phyloP scores from a whole-genome alignment of 2,113 vertebrate genomes.

The Antidorcas marsupialis region DNA sequence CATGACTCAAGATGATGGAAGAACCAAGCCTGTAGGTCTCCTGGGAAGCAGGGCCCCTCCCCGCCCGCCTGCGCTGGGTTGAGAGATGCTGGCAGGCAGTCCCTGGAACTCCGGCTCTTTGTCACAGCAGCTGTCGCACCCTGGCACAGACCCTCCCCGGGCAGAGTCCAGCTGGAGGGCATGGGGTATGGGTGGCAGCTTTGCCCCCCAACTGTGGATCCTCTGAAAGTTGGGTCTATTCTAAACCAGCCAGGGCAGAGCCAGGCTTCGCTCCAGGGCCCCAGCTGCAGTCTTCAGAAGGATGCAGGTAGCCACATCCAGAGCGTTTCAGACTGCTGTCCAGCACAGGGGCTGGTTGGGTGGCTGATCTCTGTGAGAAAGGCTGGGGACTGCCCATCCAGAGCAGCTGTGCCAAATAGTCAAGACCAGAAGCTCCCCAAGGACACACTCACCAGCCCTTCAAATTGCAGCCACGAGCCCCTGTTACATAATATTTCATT shows the following conservation, averaged over 20 bases:
- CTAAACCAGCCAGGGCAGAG: background rate
- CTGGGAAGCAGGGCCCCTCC: fast-evolving
- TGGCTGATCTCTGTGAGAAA: background rate
- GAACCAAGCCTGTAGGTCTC: background rate
- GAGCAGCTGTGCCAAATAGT: background rate
- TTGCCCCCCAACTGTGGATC: fast-evolving
- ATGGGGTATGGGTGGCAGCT: fast-evolving
- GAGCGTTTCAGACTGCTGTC: too few species aligned
- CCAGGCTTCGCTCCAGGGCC: background rate
- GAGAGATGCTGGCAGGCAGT: background rate
- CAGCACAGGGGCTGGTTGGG: too few species aligned
- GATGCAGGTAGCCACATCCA: too few species aligned
- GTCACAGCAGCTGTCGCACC: fast-evolving
- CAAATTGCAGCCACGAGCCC: fast-evolving
- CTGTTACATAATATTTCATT: background rate
- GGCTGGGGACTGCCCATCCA: fast-evolving
- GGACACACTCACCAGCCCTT: background rate
- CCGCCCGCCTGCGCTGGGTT: fast-evolving
- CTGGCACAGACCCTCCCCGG: too few species aligned
- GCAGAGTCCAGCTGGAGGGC: background rate
- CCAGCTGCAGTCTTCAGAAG: background rate
- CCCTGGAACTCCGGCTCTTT: fast-evolving
- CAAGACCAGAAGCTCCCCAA: background rate
- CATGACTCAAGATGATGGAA: fast-evolving
- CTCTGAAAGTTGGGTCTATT: background rate